Conservation (phyloP, 64 coral and sea anemone genomes). For the Porites australiensis region DNA sequence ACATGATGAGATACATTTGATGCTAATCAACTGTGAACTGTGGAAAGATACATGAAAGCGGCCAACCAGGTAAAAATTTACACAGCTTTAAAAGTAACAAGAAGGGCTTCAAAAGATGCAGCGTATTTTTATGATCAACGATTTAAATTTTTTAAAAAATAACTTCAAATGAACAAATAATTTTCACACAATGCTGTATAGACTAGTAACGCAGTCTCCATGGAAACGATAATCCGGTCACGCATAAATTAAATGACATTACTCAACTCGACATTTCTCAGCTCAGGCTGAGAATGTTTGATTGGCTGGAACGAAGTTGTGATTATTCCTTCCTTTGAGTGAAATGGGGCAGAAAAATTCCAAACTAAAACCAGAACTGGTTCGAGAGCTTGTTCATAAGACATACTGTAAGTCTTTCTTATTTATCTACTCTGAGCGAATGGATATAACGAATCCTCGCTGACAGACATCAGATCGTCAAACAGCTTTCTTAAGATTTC, state of each 20-base stretch:
- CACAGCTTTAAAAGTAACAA: too few relatives aligned
- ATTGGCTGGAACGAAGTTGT: neutral
- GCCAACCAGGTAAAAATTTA: too few relatives aligned
- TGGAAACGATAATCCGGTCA: conserved; percentile 20
- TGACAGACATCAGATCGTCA: neutral
- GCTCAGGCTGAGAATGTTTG: neutral
- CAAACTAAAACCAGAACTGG: conserved; percentile 82
- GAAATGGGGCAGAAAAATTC: conserved; percentile 96
- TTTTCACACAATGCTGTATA: neutral
- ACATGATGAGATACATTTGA: too few relatives aligned
- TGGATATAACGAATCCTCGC: neutral
- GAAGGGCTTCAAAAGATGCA: too few relatives aligned
- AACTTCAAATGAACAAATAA: neutral
- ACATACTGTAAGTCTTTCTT: conserved; percentile 86
- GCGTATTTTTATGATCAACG: too few relatives aligned
- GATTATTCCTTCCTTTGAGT: conserved; percentile 10
- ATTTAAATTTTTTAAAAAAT: neutral
- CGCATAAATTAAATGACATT: neutral
- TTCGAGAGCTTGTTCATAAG: conserved; percentile 92
- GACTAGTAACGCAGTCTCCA: conserved; percentile 19
- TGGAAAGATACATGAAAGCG: too few relatives aligned
- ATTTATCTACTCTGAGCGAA: neutral
- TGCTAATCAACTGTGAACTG: too few relatives aligned
- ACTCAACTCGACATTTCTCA: neutral
- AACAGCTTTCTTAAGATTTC: neutral